phyloP scores from a whole-genome alignment of 1,140 invertebrate species.

The Ladona fulva region DNA sequence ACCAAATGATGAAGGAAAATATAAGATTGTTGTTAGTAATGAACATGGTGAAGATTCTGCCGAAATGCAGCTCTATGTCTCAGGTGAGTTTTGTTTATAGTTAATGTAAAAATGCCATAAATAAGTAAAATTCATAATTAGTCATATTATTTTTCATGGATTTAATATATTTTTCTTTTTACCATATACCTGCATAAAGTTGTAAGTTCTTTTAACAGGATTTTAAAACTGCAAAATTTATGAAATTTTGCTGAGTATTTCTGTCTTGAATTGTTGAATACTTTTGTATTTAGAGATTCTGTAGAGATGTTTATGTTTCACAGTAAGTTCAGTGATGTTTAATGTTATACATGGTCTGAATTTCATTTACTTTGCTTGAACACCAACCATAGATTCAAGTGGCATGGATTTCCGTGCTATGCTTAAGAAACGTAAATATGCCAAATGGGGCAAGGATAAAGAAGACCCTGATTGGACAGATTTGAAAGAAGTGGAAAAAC shows the following conservation, averaged over 20 bases:
- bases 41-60: conserved; percentile 89
- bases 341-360: background rate
- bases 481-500: conserved; percentile 85
- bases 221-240: too few species aligned
- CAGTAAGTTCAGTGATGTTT: too few species aligned
- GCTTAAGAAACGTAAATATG: conserved; percentile 93
- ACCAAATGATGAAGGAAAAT: conserved; percentile 94
- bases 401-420: conserved; percentile 98
- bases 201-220: too few species aligned
- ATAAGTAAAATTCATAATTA: too few species aligned
- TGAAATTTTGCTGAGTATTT: too few species aligned
- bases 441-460: conserved; percentile 85
- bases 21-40: conserved; percentile 86
- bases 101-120: background rate
- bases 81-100: conserved; percentile 51
- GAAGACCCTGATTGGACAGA: conserved; percentile 85
- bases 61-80: conserved; percentile 92
- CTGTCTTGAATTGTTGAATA: too few species aligned
- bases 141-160: too few species aligned
- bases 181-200: too few species aligned
- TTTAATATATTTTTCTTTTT: too few species aligned
- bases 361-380: conserved; percentile 17
- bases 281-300: too few species aligned
- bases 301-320: too few species aligned
- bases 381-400: conserved; percentile 62